Base-by-base conservation (phyloP, 2,113 vertebrate species). In the Melanotaenia duboulayi region DNA sequence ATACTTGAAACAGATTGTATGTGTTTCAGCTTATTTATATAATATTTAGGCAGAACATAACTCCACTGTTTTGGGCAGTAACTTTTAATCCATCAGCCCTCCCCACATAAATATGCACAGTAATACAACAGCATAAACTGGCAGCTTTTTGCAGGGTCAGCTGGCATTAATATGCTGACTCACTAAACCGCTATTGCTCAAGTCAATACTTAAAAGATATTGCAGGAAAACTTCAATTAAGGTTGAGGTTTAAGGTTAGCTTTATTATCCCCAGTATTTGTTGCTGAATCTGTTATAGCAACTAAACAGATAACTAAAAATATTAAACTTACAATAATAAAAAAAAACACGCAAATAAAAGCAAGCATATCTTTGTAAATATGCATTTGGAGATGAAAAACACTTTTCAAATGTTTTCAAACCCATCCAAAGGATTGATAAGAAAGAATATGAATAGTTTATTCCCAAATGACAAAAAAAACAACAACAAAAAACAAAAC, bases 41-140 rank as follows among this genome's bases (percentile, higher is more conserved):
- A 48, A 76, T 66, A 35, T 49, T 20, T 65, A 35, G 13, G 32
- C 52, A 16, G 4, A 17, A 25, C 58, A 65, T 70, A 67, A 55
- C 42, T 11, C 11, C 39, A 50, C 42, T 42, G 22, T 17, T 20
- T 61, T 0, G 24, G 24, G 61, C 37, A 71, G 40, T n/a, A 60
- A 46, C 23, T 22, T 11, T 71, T 35, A 54, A 68, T 4, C 11
- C 57, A 64, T 52, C 17, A 37, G 13, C 54, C 24, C 17, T 28
- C 12, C 68, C 11, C 1, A 49, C 17, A 59, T 73, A 19, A 69
- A 63, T 69, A 65, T 74, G 23, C 57, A 68, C 62, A 14, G 16
- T 1, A 39, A 14, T 56, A 20, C 50, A 56, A 14, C 3, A 35
- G 25, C 0, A 4, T 25, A n/a, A 59, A 23, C 39, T 39, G 20